phyloP scores from a whole-genome alignment of 2,888 invertebrate genomes.

The Malthinus flaveolus region DNA sequence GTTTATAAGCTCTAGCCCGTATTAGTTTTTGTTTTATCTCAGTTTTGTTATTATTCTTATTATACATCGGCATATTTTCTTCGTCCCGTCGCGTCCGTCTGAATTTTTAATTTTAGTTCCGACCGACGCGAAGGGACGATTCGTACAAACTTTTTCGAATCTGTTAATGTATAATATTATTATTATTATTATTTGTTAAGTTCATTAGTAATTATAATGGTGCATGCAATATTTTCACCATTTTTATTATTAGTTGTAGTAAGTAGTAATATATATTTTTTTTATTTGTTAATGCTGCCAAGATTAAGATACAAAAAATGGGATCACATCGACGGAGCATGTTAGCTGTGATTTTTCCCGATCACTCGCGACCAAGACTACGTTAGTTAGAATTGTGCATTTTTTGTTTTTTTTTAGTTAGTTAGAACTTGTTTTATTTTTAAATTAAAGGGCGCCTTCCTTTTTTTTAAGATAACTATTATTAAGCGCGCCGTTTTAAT shows the following conservation, averaged over 20 bases:
- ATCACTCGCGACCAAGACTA: slow-evolving; percentile 33
- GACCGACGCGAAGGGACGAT: neutral
- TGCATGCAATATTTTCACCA: slow-evolving; percentile 54
- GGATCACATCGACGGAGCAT: slow-evolving; percentile 19
- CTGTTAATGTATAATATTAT: slow-evolving; percentile 5
- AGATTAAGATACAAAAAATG: slow-evolving; percentile 53
- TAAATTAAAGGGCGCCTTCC: slow-evolving; percentile 14
- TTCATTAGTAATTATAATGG: slow-evolving; percentile 42
- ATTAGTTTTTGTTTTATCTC: slow-evolving; percentile 46
- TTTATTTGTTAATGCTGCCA: slow-evolving; percentile 57
- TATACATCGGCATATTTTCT: slow-evolving; percentile 14
- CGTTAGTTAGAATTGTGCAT: slow-evolving; percentile 26
- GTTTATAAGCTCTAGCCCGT: slow-evolving; percentile 42
- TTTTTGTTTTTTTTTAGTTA: slow-evolving; percentile 18
- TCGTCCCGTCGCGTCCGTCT: neutral
- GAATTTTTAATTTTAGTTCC: neutral
- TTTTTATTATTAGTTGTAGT: slow-evolving; percentile 52
- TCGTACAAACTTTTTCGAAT: neutral
- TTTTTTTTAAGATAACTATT: slow-evolving; percentile 1
- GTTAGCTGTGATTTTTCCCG: slow-evolving; percentile 27
- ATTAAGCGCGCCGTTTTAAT: slow-evolving; percentile 16
- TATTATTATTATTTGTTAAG: slow-evolving; percentile 3
- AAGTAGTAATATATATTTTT: slow-evolving; percentile 48
- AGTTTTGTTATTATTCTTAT: slow-evolving; percentile 43
- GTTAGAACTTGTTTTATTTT: slow-evolving; percentile 19